Base-by-base conservation (phyloP, 1,140 invertebrate species). In the Magallana ariakensis region DNA sequence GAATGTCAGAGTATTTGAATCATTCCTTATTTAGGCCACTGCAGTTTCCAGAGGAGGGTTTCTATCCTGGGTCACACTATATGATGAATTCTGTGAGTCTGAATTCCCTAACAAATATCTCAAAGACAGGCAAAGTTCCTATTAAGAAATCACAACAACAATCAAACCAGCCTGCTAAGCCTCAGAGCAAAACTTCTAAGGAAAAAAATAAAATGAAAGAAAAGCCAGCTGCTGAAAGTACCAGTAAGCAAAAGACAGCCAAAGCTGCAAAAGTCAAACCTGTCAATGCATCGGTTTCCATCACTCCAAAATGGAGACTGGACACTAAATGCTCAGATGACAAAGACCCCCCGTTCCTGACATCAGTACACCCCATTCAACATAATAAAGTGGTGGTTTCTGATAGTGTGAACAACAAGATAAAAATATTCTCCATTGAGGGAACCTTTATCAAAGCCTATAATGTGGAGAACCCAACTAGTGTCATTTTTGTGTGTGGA, bases 371-470 rank as follows among this genome's bases (percentile, higher is more conserved):
- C 19, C 60, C 75, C 11, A 55, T 86, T 9, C 33, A 53, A 16
- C 7, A 19, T 7, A 58, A 86, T 46, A 86, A 82, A 66, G 33
- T 86, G 11, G 80, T 80, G 13, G 85, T 82, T 16, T 80, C 85
- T 33, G 85, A 86, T 33, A 86, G 85, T 26, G 62, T 26, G 26
- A 86, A 86, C 22, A 58, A 86, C 85, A 86, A 86, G 80, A 82
- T 86, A 22, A 86, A 86, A 57, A 82, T 86, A 57, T 86, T 86
- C 54, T 56, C 55, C 57, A 81, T 81, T 2, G 57, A 80, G 13
- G 85, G 85, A 46, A 57, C 81, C 22, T 86, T 86, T 60, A 19
- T 86, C 15, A 54, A 86, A 33, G 55, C 57, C 11, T 81, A 58
- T 86, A 56, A 80, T 86, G 85, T 80, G 26, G 53, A 53, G 22